Base-by-base conservation (phyloP, 2,888 invertebrate genomes). In the Cerastis leucographa region DNA sequence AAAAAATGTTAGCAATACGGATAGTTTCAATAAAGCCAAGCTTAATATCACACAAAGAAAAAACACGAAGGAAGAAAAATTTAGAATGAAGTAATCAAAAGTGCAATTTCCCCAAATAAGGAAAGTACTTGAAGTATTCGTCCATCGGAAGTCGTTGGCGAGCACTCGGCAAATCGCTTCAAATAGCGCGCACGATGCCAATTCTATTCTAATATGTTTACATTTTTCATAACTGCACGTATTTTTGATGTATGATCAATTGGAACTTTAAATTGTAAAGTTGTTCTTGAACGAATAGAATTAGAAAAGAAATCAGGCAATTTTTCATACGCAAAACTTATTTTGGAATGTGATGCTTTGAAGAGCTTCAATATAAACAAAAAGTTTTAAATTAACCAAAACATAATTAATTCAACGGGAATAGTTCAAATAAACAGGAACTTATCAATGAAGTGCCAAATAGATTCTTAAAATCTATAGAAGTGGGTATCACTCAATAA, bases 121-220 rank as follows among this genome's bases (percentile, higher is more conserved):
- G 90, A 89, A 92, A 93, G 90, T 92, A 92, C 92, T 91, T 89
- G 89, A 91, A 90, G 90, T 89, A 91, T 90, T 92, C 91, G 90
- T 88, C 90, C 91, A 92, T 93, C 93, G 94, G 94, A 93, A 93
- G 93, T 92, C 88, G 90, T 93, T 92, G 88, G 89, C 90, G 89
- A 92, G 90, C 89, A 89, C 90, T 91, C 90, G 90, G 90, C 90
- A 92, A 93, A 93, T 93, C 91, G 92, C 89, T 90, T 86, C 91
- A 88, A 94, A 92, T 91, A 87, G 90, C 88, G 88, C 89, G 80
- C 88, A 88, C 91, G 87, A 88, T 92, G 91, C 92, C 93, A 92
- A 92, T 92, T 92, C 90, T 89, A 90, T 90, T 89, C 85, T 87
- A 88, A 90, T 90, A 88, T 85, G 88, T 86, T 89, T 89, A 85